A percentile compares a stretch with the other conserved stretches of the same genome.
Evolutionary conservation across 2,113 vertebrate genomes (phyloP).

Genomic region (Atlantisia rogersi): DNA sequence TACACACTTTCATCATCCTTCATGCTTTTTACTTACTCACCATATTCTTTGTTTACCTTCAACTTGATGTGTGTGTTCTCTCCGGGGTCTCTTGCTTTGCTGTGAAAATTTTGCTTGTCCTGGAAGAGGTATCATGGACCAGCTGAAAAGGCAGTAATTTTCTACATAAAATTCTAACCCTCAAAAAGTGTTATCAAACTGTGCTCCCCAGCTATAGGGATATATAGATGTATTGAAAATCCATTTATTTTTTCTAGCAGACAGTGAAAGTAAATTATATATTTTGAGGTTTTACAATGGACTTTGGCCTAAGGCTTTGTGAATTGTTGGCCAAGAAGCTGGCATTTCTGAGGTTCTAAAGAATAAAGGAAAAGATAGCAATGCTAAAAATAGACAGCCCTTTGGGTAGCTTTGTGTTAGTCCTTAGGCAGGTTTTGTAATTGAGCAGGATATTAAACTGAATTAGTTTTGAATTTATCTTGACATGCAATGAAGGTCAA

Average conservation of each 20-base stretch:
- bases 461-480: not conserved
- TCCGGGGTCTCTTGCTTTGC: not conserved
- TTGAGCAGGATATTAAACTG: not conserved
- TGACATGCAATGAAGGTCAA: not conserved
- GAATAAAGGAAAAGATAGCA: not conserved
- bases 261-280: not conserved
- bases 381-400: not conserved
- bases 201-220: not conserved
- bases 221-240: not conserved
- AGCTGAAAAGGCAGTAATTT: not conserved
- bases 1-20: not conserved
- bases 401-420: not conserved
- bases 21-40: not conserved
- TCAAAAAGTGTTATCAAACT: not conserved
- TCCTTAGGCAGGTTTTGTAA: not conserved
- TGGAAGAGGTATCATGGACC: not conserved
- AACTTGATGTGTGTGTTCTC: rapidly evolving
- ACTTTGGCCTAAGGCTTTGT: not conserved
- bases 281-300: not conserved
- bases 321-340: not conserved
- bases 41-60: not conserved
- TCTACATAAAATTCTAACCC: not conserved
- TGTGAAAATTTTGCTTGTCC: not conserved
- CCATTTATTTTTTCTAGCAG: not conserved
- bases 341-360: not conserved